Percentiles rank a stretch among this genome's conserved stretches.
Evolutionary conservation across 2,113 vertebrate species (phyloP).

Genomic region (Labrus mixtus): DNA sequence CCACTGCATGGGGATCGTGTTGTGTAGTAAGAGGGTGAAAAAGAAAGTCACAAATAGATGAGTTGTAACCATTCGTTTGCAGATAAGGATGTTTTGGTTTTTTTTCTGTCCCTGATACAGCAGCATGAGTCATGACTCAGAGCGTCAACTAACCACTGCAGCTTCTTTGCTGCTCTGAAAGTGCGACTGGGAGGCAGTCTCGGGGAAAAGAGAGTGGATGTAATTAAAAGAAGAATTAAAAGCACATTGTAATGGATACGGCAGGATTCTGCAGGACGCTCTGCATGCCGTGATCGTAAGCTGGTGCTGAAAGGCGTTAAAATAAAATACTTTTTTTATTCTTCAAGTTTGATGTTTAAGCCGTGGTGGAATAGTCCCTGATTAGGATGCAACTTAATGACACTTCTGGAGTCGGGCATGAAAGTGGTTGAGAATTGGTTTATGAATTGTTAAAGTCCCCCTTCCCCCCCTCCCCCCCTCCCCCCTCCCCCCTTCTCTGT

Average conservation of each 20-base stretch:
- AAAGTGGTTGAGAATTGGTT: conserved; percentile 30
- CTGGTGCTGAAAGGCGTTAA: conserved; percentile 22
- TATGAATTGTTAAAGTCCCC: conserved; percentile 63
- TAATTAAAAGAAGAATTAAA: conserved; percentile 47
- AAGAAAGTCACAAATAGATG: too few relatives aligned
- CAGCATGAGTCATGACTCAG: background rate
- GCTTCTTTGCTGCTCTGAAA: background rate
- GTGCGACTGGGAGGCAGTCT: conserved; percentile 4
- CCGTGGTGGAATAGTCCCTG: conserved; percentile 23
- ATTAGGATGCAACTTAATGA: conserved; percentile 44
- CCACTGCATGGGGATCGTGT: too few relatives aligned
- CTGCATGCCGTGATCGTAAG: conserved; percentile 12
- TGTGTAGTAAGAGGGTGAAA: too few relatives aligned
- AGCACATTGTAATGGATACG: conserved; percentile 16
- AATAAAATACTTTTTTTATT: conserved; percentile 11
- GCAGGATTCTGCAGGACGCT: conserved; percentile 27
- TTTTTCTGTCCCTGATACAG: background rate
- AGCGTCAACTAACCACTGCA: background rate
- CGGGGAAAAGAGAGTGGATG: background rate
- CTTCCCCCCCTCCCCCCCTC: conserved; percentile 51
- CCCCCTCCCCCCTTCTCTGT: conserved; percentile 23
- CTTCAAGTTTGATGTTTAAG: conserved; percentile 20
- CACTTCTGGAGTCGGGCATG: conserved; percentile 25
- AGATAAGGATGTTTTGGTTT: too few relatives aligned
- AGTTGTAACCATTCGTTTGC: too few relatives aligned